Conservation (phyloP, 1,140 invertebrate species). For the Colletes gigas region DNA sequence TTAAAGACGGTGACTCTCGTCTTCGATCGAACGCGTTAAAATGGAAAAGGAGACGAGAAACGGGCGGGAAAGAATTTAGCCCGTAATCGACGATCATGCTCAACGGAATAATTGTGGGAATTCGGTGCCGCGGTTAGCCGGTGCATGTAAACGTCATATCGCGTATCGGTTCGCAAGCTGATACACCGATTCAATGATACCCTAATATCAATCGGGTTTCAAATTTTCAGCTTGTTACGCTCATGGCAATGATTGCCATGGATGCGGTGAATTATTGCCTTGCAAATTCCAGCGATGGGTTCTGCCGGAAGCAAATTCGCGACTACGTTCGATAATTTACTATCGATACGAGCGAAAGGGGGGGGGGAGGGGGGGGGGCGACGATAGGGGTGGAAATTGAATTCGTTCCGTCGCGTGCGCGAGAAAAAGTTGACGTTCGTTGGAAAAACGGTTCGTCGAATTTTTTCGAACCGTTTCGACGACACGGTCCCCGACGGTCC, state of each 20-base stretch:
- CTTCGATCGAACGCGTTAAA: too few species aligned
- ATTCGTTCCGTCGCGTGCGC: neutral
- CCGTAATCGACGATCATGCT: too few species aligned
- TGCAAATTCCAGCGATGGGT: conserved; percentile 29
- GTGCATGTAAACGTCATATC: conserved; percentile 45
- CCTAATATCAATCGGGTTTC: conserved; percentile 40
- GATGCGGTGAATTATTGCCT: conserved; percentile 44
- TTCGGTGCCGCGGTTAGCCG: neutral
- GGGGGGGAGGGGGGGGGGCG: too few species aligned
- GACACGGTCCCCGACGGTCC: neutral
- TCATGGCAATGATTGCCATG: conserved; percentile 38
- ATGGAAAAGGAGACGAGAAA: too few species aligned
- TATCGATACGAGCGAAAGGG: neutral
- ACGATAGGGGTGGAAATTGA: conserved; percentile 6
- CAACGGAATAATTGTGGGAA: too few species aligned
- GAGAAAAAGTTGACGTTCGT: neutral
- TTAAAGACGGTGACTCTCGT: too few species aligned
- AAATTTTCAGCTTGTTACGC: conserved; percentile 37
- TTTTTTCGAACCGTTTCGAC: neutral
- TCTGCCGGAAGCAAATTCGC: conserved; percentile 12
- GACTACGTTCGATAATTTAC: conserved; percentile 42
- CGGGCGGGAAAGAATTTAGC: too few species aligned
- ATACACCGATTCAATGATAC: conserved; percentile 33
- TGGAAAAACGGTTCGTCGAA: conserved; percentile 1
- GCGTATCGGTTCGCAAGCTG: conserved; percentile 35